A percentile compares a stretch with the other conserved stretches of the same genome.
Evolutionary conservation across 2,888 invertebrate species (phyloP).

Genomic region (Tinea semifulvella): DNA sequence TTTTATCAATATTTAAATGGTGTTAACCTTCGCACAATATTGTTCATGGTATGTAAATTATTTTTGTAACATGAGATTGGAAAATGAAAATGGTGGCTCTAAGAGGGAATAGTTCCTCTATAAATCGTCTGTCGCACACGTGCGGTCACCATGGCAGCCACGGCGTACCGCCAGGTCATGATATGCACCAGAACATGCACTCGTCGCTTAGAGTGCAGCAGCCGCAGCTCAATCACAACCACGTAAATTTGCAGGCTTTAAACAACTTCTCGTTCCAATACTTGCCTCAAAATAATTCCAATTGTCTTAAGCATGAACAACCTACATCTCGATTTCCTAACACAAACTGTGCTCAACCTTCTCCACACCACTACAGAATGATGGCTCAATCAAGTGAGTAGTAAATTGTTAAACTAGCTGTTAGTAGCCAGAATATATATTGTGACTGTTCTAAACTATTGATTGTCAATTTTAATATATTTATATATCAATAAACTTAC

Average conservation of each 20-base stretch:
- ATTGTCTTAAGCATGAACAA: conserved; percentile 41
- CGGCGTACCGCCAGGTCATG: conserved; percentile 37
- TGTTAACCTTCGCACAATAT: background rate
- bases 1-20: background rate
- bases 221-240: conserved; percentile 34
- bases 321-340: conserved; percentile 39
- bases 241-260: conserved; percentile 38
- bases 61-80: conserved; percentile 56
- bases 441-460: too few relatives aligned
- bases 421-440: too few relatives aligned
- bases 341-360: conserved; percentile 40
- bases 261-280: conserved; percentile 42
- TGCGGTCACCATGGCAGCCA: conserved; percentile 41
- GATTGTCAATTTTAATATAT: too few relatives aligned
- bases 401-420: background rate
- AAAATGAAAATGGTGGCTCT: conserved; percentile 47
- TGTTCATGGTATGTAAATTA: conserved; percentile 28
- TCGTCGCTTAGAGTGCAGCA: conserved; percentile 44
- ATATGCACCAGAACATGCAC: conserved; percentile 45
- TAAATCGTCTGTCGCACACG: conserved; percentile 40
- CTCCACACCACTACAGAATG: conserved; percentile 44
- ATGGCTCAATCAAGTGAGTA: conserved; percentile 52
- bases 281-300: conserved; percentile 29
- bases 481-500: too few relatives aligned
- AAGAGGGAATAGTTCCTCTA: conserved; percentile 46